Evolutionary conservation across 2,888 invertebrate species (phyloP), one percentile per base, ranked within the genome.

Genomic region (Macaria notata): DNA sequence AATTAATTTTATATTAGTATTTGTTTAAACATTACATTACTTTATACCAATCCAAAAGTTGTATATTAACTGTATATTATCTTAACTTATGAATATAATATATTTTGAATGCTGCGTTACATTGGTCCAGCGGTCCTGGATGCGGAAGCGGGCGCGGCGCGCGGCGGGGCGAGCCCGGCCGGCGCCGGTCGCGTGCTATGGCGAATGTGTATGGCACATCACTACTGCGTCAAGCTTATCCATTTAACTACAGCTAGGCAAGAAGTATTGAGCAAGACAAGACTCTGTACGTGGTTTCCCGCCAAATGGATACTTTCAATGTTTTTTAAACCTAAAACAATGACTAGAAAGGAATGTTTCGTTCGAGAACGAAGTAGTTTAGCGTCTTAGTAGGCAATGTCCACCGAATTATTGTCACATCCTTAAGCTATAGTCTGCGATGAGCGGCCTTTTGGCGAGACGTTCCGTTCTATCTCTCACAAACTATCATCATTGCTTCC

Each of bases 311-410:
- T 62, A 57, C 48, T 58, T 54, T 56, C 38, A 55, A 55, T 51
- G 49, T 59, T 62, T 59, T 59, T 9, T 44, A n/a, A 53, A 65
- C 66, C 68, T 65, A 68, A 71, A 74, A 81, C 54, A 86, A 87
- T 89, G 90, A 89, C 89, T 89, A 89, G 89, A 88, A 64, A 83
- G 89, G 88, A 90, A 90, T 88, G 89, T 88, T 75, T 80, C 70
- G 77, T 76, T 78, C 81, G 83, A 82, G 83, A 80, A 83, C 81
- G 67, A 71, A 76, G 63, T 68, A 67, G 65, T 71, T 73, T 68
- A 83, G 83, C 84, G 76, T 84, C 81, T 77, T 73, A 78, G 81
- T 84, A 86, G 87, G 87, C 87, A 58, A 83, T 81, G 76, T 80
- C 78, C 78, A 70, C 78, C 76, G 69, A 77, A 80, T 88, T 89